Conservation (phyloP, 2,113 vertebrate species). For the Apaloderma vittatum region DNA sequence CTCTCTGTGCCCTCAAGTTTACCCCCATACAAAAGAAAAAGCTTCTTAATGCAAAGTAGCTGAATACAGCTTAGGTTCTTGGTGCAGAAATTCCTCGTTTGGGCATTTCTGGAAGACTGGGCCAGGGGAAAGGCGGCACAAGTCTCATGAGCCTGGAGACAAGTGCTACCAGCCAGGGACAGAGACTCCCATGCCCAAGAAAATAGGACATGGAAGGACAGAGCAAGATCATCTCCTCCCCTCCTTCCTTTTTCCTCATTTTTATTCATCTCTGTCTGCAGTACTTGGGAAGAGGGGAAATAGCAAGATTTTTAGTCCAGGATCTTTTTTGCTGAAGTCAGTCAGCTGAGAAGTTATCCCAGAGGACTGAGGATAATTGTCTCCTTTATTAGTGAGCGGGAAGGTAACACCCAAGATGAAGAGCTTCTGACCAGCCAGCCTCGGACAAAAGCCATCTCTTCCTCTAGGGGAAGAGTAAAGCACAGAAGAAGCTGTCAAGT, state of each 20-base stretch:
- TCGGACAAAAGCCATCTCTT: background rate
- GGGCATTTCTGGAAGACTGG: background rate
- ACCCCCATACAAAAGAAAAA: background rate
- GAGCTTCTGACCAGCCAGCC: background rate
- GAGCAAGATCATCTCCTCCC: background rate
- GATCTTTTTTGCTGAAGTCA: background rate
- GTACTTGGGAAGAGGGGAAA: background rate
- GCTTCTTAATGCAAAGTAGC: background rate
- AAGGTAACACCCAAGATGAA: background rate
- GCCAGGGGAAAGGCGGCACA: background rate
- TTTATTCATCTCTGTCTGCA: background rate
- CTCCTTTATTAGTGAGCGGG: background rate
- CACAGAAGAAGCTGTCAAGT: background rate
- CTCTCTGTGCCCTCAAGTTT: background rate
- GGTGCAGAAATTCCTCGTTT: background rate
- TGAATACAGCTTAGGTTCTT: background rate
- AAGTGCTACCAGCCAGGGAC: background rate
- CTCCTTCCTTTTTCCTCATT: background rate
- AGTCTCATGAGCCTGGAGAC: background rate
- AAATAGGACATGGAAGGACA: background rate
- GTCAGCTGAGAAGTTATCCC: background rate
- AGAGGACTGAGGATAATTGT: background rate
- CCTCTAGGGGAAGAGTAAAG: background rate
- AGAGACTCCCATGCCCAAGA: background rate
- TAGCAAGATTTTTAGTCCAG: accelerated